Conservation (phyloP, 1,140 invertebrate species). For the Meloidogyne hapla region DNA sequence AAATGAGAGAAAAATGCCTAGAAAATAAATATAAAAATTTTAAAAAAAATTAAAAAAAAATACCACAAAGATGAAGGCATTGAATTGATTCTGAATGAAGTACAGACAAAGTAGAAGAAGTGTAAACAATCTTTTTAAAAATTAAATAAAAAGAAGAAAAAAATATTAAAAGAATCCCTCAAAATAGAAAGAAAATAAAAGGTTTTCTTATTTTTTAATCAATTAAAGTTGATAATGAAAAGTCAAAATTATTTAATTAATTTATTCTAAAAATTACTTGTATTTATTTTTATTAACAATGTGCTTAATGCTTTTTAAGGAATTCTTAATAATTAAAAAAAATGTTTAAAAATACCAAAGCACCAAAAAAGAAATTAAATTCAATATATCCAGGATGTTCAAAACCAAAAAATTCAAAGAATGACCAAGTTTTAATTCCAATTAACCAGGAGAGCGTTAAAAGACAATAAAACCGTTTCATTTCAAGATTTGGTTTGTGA, state of each 20-base stretch:
- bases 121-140: background rate
- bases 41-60: background rate
- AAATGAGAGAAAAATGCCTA: background rate
- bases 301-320: no score
- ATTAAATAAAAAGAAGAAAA: background rate
- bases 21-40: background rate
- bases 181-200: no score
- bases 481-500: background rate
- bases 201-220: no score
- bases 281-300: no score
- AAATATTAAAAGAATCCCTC: no score
- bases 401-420: constrained; percentile 2
- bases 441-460: background rate
- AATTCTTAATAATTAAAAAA: no score
- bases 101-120: background rate
- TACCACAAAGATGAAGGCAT: background rate
- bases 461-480: background rate
- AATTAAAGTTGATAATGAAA: no score
- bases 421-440: background rate
- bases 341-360: background rate
- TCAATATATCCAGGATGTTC: background rate
- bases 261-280: no score
- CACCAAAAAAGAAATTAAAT: constrained; percentile 6
- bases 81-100: background rate
- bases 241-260: no score